Evolutionary conservation across 2,113 vertebrate genomes (phyloP).

Genomic region (Oncorhynchus gorbuscha): DNA sequence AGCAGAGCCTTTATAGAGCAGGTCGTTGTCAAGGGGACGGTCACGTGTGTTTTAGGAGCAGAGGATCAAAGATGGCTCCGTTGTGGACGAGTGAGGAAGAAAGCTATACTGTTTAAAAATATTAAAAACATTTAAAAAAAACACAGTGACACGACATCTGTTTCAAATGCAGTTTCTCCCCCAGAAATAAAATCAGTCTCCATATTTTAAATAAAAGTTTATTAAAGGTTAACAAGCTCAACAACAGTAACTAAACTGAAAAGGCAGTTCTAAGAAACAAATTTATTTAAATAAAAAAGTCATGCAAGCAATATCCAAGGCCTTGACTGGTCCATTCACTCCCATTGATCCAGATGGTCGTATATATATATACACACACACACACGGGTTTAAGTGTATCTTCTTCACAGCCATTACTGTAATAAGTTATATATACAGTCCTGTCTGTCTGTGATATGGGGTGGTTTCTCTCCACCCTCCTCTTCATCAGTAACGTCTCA

Average conservation of each 20-base stretch:
- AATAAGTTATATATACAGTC: slow-evolving; percentile 83
- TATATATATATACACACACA: slow-evolving; percentile 20
- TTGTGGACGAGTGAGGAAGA: too few relatives aligned
- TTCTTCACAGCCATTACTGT: slow-evolving; percentile 53
- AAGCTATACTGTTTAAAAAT: too few relatives aligned
- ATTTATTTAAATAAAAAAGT: slow-evolving; percentile 28
- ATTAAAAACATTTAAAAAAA: too few relatives aligned
- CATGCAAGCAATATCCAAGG: slow-evolving; percentile 41
- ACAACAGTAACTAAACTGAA: slow-evolving; percentile 55
- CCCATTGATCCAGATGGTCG: slow-evolving; percentile 23
- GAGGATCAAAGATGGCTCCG: too few relatives aligned
- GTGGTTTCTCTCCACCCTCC: slow-evolving; percentile 67
- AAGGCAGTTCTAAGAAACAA: slow-evolving; percentile 49
- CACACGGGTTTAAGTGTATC: slow-evolving; percentile 15
- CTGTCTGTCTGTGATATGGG: slow-evolving; percentile 66
- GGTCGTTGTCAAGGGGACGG: too few relatives aligned
- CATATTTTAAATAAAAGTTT: slow-evolving; percentile 86
- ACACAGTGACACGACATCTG: too few relatives aligned
- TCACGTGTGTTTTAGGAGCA: too few relatives aligned
- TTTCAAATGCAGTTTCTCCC: background rate
- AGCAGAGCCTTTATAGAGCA: too few relatives aligned
- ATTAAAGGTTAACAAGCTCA: slow-evolving; percentile 78
- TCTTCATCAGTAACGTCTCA: slow-evolving; percentile 61
- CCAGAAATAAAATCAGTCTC: background rate
- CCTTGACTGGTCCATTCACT: slow-evolving; percentile 36